These are phyloP conservation scores for Alfaro cultratus DNA, from an alignment of 2,797 vertebrate genomes.

Conservation along the genomic window DNA sequence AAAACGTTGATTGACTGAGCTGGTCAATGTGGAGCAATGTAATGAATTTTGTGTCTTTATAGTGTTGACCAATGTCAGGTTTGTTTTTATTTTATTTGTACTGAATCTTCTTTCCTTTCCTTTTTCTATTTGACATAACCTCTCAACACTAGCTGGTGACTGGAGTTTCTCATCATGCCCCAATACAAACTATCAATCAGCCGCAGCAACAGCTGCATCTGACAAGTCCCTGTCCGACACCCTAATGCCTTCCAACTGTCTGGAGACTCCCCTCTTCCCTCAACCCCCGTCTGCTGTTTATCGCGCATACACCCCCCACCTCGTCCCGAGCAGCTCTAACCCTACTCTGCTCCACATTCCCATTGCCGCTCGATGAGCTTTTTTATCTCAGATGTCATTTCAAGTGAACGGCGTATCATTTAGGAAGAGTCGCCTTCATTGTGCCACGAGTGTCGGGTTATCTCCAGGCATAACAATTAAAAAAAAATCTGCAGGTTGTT, in stretches of 20 bases:
- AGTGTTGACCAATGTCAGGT: slow-evolving; percentile 34
- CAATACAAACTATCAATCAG: slow-evolving; percentile 97
- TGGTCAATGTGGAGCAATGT: slow-evolving; percentile 28
- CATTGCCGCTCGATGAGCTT: slow-evolving; percentile 19
- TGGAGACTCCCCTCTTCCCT: slow-evolving; percentile 85
- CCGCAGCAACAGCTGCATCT: slow-evolving; percentile 93
- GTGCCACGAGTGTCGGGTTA: slow-evolving; percentile 82
- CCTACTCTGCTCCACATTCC: slow-evolving; percentile 21
- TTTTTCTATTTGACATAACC: slow-evolving; percentile 44
- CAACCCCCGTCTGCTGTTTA: slow-evolving; percentile 85
- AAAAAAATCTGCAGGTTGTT: not conserved
- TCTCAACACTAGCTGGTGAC: slow-evolving; percentile 37
- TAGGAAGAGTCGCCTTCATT: slow-evolving; percentile 59
- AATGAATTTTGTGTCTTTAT: slow-evolving; percentile 44
- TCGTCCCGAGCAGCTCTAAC: slow-evolving; percentile 58
- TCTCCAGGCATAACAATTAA: not conserved
- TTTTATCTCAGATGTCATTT: slow-evolving; percentile 31
- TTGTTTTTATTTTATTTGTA: slow-evolving; percentile 30
- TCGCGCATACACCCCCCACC: slow-evolving; percentile 52
- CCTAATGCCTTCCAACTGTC: slow-evolving; percentile 94
- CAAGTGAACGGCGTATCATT: slow-evolving; percentile 42
- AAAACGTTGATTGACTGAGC: slow-evolving; percentile 21
- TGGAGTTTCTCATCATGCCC: slow-evolving; percentile 77
- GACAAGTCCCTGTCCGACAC: slow-evolving; percentile 94
- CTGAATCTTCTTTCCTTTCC: slow-evolving; percentile 9